Evolutionary conservation across 2,888 invertebrate genomes (phyloP).

Genomic region (Cartodere bifasciata): DNA sequence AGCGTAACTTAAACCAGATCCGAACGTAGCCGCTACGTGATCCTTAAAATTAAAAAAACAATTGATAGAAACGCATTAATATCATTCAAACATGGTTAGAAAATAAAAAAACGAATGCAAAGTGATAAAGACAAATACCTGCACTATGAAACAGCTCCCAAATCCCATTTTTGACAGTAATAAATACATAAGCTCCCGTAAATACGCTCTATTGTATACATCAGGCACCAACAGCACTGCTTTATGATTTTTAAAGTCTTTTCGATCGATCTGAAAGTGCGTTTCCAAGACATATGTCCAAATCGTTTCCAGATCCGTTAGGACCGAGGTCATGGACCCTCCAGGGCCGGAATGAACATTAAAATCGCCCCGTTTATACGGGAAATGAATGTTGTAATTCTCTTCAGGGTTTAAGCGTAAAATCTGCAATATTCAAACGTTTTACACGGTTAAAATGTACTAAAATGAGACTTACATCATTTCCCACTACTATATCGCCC

Average conservation of each 20-base stretch:
- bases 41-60: conserved; percentile 41
- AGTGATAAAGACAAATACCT: conserved; percentile 40
- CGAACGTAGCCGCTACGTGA: conserved; percentile 76
- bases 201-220: conserved; percentile 73
- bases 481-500: conserved; percentile 58
- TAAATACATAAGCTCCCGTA: conserved; percentile 73
- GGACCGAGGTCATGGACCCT: conserved; percentile 71
- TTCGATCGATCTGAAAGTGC: conserved; percentile 59
- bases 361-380: conserved; percentile 75
- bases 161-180: conserved; percentile 73
- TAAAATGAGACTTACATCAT: conserved; percentile 53
- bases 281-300: conserved; percentile 73
- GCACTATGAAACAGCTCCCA: conserved; percentile 71
- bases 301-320: conserved; percentile 77
- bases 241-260: conserved; percentile 62
- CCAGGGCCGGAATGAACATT: conserved; percentile 75
- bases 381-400: conserved; percentile 81
- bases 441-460: no score
- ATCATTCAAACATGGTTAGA: not conserved
- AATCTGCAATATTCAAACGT: conserved; percentile 38
- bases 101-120: conserved; percentile 13
- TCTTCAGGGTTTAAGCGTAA: conserved; percentile 53
- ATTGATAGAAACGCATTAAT: conserved; percentile 2
- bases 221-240: conserved; percentile 84
- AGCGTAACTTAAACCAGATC: conserved; percentile 71